Evolutionary conservation across 2,888 invertebrate genomes (phyloP).

Genomic region (Lissocephala sabroskyi): DNA sequence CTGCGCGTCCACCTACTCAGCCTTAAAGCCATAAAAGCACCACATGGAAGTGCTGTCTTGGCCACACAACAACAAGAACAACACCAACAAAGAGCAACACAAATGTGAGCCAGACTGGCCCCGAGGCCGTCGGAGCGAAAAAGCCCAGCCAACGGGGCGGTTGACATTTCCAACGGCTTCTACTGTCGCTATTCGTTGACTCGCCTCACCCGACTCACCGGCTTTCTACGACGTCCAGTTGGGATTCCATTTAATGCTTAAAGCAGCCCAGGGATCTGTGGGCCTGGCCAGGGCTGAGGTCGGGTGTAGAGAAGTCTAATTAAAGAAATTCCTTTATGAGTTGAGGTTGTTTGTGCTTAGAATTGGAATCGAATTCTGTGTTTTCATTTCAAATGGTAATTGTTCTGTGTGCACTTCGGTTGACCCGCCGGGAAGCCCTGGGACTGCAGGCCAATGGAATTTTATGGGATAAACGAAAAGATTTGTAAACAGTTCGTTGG

Average conservation of each 20-base stretch:
- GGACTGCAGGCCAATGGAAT: constrained; percentile 17
- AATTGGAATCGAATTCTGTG: background rate
- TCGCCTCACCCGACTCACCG: background rate
- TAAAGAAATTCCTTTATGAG: too few relatives aligned
- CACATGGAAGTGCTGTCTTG: too few relatives aligned
- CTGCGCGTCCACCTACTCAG: background rate
- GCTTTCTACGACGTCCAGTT: background rate
- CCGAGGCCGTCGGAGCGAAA: background rate
- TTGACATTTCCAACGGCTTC: constrained; percentile 6
- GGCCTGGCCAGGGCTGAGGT: too few relatives aligned
- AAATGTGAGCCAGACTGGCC: background rate
- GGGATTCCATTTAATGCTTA: background rate
- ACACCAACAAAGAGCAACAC: constrained; percentile 2
- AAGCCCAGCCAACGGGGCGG: background rate
- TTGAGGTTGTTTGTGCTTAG: background rate
- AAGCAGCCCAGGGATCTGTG: too few relatives aligned
- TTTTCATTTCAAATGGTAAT: constrained; percentile 37
- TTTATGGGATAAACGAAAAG: too few relatives aligned
- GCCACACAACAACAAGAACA: too few relatives aligned
- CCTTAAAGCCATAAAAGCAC: constrained; percentile 1
- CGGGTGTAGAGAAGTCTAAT: too few relatives aligned
- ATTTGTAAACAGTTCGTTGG: constrained; percentile 31
- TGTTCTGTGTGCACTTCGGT: constrained; percentile 47
- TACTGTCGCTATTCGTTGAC: constrained; percentile 18
- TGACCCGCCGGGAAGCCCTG: constrained; percentile 37